Base-by-base conservation (phyloP, 1,140 invertebrate genomes). In the Trichonephila inaurata region DNA sequence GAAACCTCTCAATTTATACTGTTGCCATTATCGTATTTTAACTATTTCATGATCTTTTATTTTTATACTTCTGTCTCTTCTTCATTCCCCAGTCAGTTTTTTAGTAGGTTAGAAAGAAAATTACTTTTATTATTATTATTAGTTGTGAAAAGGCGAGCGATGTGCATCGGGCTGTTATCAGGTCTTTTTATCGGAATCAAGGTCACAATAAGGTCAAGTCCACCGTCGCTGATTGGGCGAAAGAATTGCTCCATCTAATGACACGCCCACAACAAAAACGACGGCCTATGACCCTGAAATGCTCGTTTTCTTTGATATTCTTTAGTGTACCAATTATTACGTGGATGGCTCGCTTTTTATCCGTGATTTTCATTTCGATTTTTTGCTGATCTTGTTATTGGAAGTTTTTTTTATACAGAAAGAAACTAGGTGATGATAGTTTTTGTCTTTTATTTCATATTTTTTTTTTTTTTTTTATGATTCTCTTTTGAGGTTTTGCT, bases 261-360 rank as follows among this genome's bases (percentile, higher is more conserved):
- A 72, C 88, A 89, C 88, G 88, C 88, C 64, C 88, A 89, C 88
- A 58, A 89, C 64, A 89, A 89, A 89, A 89, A 89, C 62, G 64
- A 60, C 33, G 88, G 40, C 88, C 88, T 89, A 72, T 89, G 62
- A 89, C 88, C 88, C 64, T 24, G 33, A 62, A 28, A 7, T 33
- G 60, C 24, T 64, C 33, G n/a, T 62, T 21, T 28, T 33, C 64
- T 89, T 66, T 66, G 64, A 66, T 18, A 19, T 58, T 89, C 19
- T 61, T 86, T 51, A 89, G 88, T 89, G 69, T 89, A 66, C 88
- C 88, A 89, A 72, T 89, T 89, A 89, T 89, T 72, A 44, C 33
- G 58, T 33, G 33, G 40, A 69, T 89, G n/a, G 40, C 40, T 72
- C 21, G n/a, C 21, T 61, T 89, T 64, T 69, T 51, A 58, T 85